These are phyloP conservation scores for Chloroceryle amazona DNA, from an alignment of 2,797 vertebrate species.

Conservation along the genomic window DNA sequence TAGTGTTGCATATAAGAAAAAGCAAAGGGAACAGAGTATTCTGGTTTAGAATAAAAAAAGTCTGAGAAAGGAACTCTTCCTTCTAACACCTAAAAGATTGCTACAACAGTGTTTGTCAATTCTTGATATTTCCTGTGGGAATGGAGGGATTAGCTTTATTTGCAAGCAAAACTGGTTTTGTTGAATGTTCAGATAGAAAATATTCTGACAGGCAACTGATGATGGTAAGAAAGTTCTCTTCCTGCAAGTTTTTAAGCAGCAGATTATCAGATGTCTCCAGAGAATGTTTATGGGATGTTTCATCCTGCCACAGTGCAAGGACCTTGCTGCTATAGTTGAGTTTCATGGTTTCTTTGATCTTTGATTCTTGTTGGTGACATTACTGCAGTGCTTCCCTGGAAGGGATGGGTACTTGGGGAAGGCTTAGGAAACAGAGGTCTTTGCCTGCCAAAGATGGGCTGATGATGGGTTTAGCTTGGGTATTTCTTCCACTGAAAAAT, in stretches of 20 bases:
- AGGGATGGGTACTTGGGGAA: no score
- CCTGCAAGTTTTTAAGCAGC: neutral
- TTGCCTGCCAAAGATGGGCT: neutral
- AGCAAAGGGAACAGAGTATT: neutral
- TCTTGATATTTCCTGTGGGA: neutral
- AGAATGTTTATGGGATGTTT: neutral
- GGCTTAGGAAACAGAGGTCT: neutral
- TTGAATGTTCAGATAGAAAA: neutral
- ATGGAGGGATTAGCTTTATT: neutral
- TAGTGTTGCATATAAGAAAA: neutral
- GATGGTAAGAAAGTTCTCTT: neutral
- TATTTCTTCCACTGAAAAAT: neutral
- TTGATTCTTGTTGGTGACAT: neutral
- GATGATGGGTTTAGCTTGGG: fast-evolving
- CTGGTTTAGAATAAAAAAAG: neutral
- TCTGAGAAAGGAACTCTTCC: neutral
- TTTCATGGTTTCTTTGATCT: neutral
- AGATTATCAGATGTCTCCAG: neutral
- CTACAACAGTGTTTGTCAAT: neutral
- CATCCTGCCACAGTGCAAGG: neutral
- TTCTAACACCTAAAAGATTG: neutral
- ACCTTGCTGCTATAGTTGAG: neutral
- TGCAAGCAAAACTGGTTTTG: neutral
- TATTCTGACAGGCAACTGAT: neutral
- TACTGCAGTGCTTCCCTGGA: neutral